Conservation (phyloP, 2,888 invertebrate species). For the Xestia xanthographa region DNA sequence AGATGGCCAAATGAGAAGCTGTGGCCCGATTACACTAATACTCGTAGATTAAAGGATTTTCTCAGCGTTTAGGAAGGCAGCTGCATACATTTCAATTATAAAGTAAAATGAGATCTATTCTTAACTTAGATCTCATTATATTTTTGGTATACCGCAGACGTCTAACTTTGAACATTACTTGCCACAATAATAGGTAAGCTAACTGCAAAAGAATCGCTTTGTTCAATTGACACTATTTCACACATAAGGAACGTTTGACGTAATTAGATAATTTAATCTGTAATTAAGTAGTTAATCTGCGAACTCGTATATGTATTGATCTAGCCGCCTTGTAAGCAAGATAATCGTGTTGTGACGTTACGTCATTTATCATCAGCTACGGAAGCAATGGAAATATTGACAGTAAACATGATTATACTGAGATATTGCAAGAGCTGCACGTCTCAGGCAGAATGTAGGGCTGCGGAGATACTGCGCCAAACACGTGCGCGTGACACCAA, state of each 20-base stretch:
- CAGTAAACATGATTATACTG: slow-evolving; percentile 48
- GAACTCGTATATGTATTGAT: slow-evolving; percentile 49
- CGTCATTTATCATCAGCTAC: slow-evolving; percentile 48
- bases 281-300: slow-evolving; percentile 56
- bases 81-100: slow-evolving; percentile 10
- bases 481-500: slow-evolving; percentile 80
- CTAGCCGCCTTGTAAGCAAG: slow-evolving; percentile 56
- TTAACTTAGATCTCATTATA: slow-evolving; percentile 38
- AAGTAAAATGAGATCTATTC: slow-evolving; percentile 33
- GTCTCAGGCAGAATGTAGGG: slow-evolving; percentile 43
- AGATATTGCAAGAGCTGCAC: slow-evolving; percentile 38
- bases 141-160: slow-evolving; percentile 20
- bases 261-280: slow-evolving; percentile 53
- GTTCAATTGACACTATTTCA: slow-evolving; percentile 23
- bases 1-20: slow-evolving; percentile 32
- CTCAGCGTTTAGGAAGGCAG: slow-evolving; percentile 17
- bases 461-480: slow-evolving; percentile 61
- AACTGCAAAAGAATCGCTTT: slow-evolving; percentile 27
- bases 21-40: slow-evolving; percentile 24
- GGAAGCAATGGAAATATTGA: slow-evolving; percentile 59
- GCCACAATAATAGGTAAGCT: slow-evolving; percentile 27
- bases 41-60: slow-evolving; percentile 18
- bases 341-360: slow-evolving; percentile 52
- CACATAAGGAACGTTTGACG: slow-evolving; percentile 48
- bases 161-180: slow-evolving; percentile 16